These are phyloP conservation scores for Limosa lapponica DNA, from an alignment of 2,797 vertebrate genomes.

Conservation along the genomic window DNA sequence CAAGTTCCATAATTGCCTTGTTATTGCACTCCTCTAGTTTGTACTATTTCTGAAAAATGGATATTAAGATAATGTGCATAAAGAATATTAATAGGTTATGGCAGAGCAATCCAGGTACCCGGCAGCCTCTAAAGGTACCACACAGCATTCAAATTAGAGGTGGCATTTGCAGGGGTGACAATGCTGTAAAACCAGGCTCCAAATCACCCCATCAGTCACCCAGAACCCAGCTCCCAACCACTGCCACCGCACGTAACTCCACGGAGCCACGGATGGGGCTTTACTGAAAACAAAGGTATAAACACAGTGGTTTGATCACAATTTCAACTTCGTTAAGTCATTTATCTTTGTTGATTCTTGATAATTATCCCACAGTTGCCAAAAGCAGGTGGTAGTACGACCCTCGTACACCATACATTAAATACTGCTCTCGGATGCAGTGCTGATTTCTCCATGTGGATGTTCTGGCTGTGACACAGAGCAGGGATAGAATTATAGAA, in stretches of 20 bases:
- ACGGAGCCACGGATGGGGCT: neutral
- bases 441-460: fast-evolving
- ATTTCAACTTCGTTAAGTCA: neutral
- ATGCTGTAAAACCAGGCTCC: neutral
- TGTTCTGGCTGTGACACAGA: fast-evolving
- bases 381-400: fast-evolving
- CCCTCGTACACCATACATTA: fast-evolving
- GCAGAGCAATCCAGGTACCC: constrained; percentile 22
- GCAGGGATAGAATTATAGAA: neutral
- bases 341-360: neutral
- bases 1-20: constrained; percentile 5
- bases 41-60: constrained; percentile 22
- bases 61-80: neutral
- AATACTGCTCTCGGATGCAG: neutral
- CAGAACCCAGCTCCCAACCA: neutral
- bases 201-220: neutral
- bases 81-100: constrained; percentile 5
- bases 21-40: constrained; percentile 15
- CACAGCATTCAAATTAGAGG: neutral
- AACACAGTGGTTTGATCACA: neutral
- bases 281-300: neutral
- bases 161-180: neutral
- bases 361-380: neutral
- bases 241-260: neutral
- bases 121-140: neutral